These are phyloP conservation scores for Kuschelorhynchus macadamiae DNA, from an alignment of 2,888 invertebrate genomes.

Conservation along the genomic window DNA sequence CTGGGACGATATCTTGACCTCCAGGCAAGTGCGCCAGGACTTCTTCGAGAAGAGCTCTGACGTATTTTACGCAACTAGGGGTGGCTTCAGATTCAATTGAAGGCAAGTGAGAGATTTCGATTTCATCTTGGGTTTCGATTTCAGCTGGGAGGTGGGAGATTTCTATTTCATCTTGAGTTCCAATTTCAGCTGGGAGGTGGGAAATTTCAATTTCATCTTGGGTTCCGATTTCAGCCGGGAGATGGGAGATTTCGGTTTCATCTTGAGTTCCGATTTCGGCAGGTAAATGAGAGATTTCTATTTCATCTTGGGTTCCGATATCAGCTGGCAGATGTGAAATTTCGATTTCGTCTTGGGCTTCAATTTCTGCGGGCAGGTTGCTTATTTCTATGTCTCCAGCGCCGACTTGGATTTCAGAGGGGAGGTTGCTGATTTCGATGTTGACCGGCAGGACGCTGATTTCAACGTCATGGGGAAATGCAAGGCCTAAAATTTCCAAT, in stretches of 20 bases:
- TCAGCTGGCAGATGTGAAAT: conserved; percentile 31
- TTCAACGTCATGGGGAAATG: background rate
- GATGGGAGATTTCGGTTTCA: conserved; percentile 13
- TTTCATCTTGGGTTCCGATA: conserved; percentile 5
- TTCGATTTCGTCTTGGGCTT: background rate
- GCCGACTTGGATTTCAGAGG: conserved; percentile 7
- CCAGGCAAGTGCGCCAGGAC: conserved; percentile 26
- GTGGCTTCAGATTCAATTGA: conserved; percentile 7
- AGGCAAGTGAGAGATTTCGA: conserved; percentile 29
- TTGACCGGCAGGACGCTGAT: conserved; percentile 24
- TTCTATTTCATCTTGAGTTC: conserved; percentile 10
- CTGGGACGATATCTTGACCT: background rate
- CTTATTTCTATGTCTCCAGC: background rate
- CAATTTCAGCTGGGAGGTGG: conserved; percentile 31
- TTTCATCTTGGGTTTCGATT: background rate
- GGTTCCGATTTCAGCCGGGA: conserved; percentile 26
- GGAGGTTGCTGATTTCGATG: conserved; percentile 20
- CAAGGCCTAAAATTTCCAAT: background rate
- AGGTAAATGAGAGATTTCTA: conserved; percentile 25
- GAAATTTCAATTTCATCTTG: conserved; percentile 7
- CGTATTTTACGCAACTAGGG: conserved; percentile 36
- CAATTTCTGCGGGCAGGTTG: conserved; percentile 24
- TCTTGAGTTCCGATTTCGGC: conserved; percentile 14
- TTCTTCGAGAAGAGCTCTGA: conserved; percentile 34
- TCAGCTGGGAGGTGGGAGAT: conserved; percentile 28